A percentile compares a stretch with the other conserved stretches of the same genome.
Evolutionary conservation across 2,797 vertebrate genomes (phyloP).

Genomic region (Argentina silus): DNA sequence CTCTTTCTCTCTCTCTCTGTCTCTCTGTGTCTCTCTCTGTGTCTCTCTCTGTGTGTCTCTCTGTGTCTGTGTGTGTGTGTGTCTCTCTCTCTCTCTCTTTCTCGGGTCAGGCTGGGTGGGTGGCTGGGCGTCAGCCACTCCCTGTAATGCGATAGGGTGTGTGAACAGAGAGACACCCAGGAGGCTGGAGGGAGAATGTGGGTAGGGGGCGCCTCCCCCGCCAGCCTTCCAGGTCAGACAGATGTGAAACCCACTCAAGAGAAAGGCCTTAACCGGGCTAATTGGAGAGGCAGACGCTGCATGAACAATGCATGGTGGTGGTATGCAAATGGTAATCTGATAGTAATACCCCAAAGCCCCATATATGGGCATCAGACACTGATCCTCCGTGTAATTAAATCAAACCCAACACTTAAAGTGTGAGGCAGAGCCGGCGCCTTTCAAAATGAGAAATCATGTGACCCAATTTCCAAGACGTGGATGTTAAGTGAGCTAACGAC

Average conservation of each 20-base stretch:
- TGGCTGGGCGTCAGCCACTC: too few relatives aligned
- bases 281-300: slow-evolving; percentile 57
- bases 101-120: neutral
- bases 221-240: slow-evolving; percentile 52
- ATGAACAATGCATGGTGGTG: slow-evolving; percentile 76
- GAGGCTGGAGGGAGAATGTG: neutral
- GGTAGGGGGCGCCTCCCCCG: slow-evolving; percentile 39
- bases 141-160: neutral
- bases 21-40: slow-evolving; percentile 1
- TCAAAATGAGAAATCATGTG: slow-evolving; percentile 28
- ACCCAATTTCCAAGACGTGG: slow-evolving; percentile 56
- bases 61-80: neutral
- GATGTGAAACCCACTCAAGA: slow-evolving; percentile 65
- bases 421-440: slow-evolving; percentile 55
- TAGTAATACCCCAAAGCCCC: slow-evolving; percentile 74
- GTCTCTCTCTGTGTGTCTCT: neutral
- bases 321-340: slow-evolving; percentile 78
- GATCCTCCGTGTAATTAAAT: slow-evolving; percentile 68
- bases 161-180: neutral
- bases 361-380: slow-evolving; percentile 55
- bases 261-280: slow-evolving; percentile 59
- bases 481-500: slow-evolving; percentile 61
- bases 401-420: slow-evolving; percentile 46
- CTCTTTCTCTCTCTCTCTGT: too few relatives aligned
- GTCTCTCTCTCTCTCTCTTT: neutral